Evolutionary conservation across 1,140 invertebrate species (phyloP), one percentile per base, ranked within the genome.

Genomic region (Drosophila murphyi): DNA sequence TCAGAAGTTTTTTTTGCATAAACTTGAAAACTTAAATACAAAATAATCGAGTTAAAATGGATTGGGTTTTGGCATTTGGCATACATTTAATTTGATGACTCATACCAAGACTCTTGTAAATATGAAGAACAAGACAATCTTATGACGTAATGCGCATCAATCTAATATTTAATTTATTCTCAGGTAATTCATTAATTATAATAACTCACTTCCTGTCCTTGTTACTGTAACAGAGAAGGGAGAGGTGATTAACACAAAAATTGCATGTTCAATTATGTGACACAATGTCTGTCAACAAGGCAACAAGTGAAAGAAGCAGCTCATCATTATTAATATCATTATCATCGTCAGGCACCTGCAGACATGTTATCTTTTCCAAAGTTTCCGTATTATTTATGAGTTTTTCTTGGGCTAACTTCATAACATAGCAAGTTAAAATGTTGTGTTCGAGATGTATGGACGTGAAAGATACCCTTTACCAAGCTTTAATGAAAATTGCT

Each of bases 181-280:
- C 59, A 29, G 71, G 75, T 83, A 82, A 72, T 82, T 69, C 67
- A 88, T 74, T 77, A 71, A 79, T 88, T 85, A 81, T 81, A 81
- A 85, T 90, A 70, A 62, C n/a, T 28, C 20, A 67, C 61, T 89
- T 89, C 85, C 85, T 89, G 79, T 50, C 63, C 76, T 72, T 72
- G 57, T 71, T 77, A 32, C 37, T 62, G 59, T 41, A 57, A 35
- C 34, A 56, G 20, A 20, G 41, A 50, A 56, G 35, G 5, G 20
- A 47, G 3, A 45, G 12, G 28, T 7, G 31, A 61, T 43, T 61
- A 54, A 47, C 64, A 61, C 43, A 68, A 51, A 43, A 69, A 83
- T 83, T 80, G 85, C 80, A 81, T 88, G 85, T 76, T 89, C 62
- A 88, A 88, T 79, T 78, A 89, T 89, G 85, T 89, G 86, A 89